Base-by-base conservation (phyloP, 2,113 vertebrate species). In the Nesospiza acunhae region DNA sequence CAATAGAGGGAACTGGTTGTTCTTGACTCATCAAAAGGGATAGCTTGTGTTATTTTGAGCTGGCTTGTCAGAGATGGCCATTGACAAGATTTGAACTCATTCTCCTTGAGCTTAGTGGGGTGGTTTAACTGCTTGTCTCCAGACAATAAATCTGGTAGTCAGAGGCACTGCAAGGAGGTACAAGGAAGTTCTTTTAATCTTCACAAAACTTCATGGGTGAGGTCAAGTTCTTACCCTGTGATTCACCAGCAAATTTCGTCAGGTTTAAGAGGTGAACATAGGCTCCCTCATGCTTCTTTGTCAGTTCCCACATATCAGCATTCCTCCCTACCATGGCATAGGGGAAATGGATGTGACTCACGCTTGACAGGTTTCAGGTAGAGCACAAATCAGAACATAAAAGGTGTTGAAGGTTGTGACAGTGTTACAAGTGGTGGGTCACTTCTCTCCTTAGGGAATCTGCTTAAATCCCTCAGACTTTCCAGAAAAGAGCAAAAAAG, bases 211-310 rank as follows among this genome's bases (percentile, higher is more conserved):
- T 84, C 49, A 44, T 96, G 95, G 94, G 96, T 94, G 96, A 97
- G 95, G 96, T 96, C 86, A 94, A 95, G 94, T 94, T 94, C 89
- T 95, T 94, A 75, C 81, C 55, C 74, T 75, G 5, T 97, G 96
- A 96, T 92, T 97, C 96, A 97, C 69, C 74, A 66, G 31, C 70
- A 79, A 85, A 84, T 94, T 96, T 95, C 10, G 0, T 84, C 21
- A n/a, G 74, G 89, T 93, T 79, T 86, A 82, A 94, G 84, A 86
- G 95, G 94, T 96, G 93, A 95, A 87, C 26, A 37, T 79, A 2
- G 0, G 49, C 82, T 97, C 91, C 80, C 64, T 94, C 64, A 56
- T 84, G 66, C 49, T 92, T 67, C 86, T 89, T 92, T 89, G 93
- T 94, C 74, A 92, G 73, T 92, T 97, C 84, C 91, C 93, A 95